A percentile compares a stretch with the other conserved stretches of the same genome.
These are phyloP conservation scores for Corythaixoides concolor DNA, from an alignment of 2,113 vertebrate species.

Conservation along the genomic window DNA sequence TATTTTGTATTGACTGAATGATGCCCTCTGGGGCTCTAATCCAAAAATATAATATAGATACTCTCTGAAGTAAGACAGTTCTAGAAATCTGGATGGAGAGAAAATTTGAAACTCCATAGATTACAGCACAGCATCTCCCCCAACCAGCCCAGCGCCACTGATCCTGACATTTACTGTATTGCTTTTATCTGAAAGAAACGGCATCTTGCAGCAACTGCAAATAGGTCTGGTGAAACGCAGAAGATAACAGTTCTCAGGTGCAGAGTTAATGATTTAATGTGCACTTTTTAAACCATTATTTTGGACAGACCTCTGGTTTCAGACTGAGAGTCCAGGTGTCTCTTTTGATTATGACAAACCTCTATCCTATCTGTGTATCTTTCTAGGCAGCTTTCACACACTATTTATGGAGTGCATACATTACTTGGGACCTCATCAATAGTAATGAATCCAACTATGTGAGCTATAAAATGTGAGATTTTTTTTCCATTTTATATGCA, in stretches of 20 bases:
- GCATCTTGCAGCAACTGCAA: background rate
- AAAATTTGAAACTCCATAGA: background rate
- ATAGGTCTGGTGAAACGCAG: background rate
- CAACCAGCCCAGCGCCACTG: fast-evolving
- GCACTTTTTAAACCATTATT: background rate
- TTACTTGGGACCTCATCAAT: background rate
- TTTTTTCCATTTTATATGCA: background rate
- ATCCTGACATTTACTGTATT: background rate
- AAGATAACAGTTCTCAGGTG: background rate
- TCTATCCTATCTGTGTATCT: background rate
- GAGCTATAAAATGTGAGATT: background rate
- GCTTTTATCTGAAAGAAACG: background rate
- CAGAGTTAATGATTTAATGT: background rate
- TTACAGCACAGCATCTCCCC: background rate
- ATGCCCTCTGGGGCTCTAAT: background rate
- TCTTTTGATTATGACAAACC: background rate
- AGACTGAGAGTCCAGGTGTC: background rate
- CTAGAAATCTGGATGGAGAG: background rate
- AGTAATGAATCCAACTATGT: background rate
- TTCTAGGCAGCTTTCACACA: background rate
- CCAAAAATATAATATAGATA: background rate
- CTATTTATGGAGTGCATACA: background rate
- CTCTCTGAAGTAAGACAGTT: background rate
- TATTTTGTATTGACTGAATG: background rate
- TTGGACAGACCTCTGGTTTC: background rate